These are phyloP conservation scores for Syrista parreyssii DNA, from an alignment of 2,888 invertebrate genomes.

Conservation along the genomic window DNA sequence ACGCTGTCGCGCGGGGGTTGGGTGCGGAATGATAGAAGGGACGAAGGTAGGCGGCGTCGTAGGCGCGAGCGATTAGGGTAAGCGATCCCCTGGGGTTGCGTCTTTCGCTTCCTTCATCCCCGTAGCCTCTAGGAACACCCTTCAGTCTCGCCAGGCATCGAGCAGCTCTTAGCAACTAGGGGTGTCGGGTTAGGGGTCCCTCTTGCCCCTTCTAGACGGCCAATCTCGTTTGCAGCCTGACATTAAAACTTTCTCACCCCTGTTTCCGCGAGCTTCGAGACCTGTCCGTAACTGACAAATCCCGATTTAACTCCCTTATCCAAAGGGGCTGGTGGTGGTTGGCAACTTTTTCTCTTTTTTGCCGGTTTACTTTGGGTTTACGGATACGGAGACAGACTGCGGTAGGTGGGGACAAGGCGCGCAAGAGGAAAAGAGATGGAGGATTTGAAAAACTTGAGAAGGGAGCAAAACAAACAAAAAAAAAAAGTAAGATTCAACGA, in stretches of 20 bases:
- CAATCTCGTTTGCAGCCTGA: constrained; percentile 44
- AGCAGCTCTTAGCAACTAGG: neutral
- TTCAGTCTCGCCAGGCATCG: neutral
- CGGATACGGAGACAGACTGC: too few relatives aligned
- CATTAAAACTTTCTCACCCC: constrained; percentile 44
- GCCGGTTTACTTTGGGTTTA: constrained; percentile 14
- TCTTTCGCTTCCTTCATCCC: neutral
- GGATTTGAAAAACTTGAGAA: too few relatives aligned
- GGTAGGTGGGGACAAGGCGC: too few relatives aligned
- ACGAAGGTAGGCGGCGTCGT: constrained; percentile 26
- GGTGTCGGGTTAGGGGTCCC: neutral
- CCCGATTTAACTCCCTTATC: constrained; percentile 19
- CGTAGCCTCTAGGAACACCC: neutral
- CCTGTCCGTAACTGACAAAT: constrained; percentile 9
- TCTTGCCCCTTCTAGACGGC: constrained; percentile 8
- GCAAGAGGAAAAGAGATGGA: too few relatives aligned
- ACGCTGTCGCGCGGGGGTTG: constrained; percentile 14
- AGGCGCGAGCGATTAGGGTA: constrained; percentile 46
- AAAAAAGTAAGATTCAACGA: too few relatives aligned
- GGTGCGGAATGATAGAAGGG: neutral
- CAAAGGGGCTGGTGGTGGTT: neutral
- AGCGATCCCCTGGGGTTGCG: constrained; percentile 42
- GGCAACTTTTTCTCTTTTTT: constrained; percentile 7
- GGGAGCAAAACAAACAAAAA: too few relatives aligned
- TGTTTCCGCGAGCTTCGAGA: constrained; percentile 2